Evolutionary conservation across 2,888 invertebrate species (phyloP).

Genomic region (Lithophane ornitopus): DNA sequence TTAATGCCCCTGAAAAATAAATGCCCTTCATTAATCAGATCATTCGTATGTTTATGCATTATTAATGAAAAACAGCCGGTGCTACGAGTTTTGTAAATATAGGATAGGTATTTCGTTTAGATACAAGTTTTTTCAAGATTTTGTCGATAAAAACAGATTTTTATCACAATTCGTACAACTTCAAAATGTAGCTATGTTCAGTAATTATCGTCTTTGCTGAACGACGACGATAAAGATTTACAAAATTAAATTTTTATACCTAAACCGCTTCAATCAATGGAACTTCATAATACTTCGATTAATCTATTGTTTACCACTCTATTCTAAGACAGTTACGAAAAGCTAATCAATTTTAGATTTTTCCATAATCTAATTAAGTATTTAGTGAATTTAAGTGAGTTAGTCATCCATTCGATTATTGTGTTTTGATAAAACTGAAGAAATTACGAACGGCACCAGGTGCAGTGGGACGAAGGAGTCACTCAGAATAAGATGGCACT

Average conservation of each 20-base stretch:
- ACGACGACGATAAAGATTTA: too few relatives aligned
- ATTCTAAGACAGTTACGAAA: constrained; percentile 6
- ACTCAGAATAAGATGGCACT: constrained; percentile 4
- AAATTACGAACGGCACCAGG: constrained; percentile 29
- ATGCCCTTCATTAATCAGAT: constrained; percentile 17
- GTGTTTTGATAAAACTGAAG: constrained; percentile 39
- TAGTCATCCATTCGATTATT: constrained; percentile 21
- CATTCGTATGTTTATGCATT: constrained; percentile 5
- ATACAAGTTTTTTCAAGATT: neutral
- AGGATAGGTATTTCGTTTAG: neutral
- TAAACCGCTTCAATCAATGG: neutral
- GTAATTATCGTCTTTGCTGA: neutral
- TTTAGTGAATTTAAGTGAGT: neutral
- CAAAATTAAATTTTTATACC: neutral
- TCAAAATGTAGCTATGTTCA: neutral
- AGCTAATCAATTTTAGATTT: constrained; percentile 26
- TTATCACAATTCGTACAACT: neutral
- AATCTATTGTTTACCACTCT: constrained; percentile 12
- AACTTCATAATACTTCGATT: neutral
- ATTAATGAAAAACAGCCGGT: neutral
- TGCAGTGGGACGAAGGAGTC: constrained; percentile 16
- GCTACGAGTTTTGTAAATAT: neutral
- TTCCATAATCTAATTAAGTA: constrained; percentile 17
- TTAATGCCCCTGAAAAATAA: constrained; percentile 87
- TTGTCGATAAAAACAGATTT: neutral